Evolutionary conservation across 1,140 invertebrate genomes (phyloP).

Genomic region (Acromyrmex echinatior): DNA sequence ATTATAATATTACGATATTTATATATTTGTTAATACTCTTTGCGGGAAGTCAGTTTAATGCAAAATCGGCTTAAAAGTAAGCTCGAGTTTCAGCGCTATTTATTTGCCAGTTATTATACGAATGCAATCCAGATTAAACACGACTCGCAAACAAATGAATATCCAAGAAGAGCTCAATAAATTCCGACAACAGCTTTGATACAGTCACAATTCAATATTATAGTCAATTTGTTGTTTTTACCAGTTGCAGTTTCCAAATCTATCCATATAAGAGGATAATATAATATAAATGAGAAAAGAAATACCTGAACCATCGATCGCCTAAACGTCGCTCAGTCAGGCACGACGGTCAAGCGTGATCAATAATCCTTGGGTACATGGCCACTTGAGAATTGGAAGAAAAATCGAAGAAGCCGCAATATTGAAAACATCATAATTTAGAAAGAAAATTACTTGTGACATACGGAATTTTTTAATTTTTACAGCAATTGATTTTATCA

Average conservation of each 20-base stretch:
- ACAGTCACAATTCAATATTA: neutral
- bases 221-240: neutral
- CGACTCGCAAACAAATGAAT: neutral
- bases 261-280: neutral
- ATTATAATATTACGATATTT: slow-evolving; percentile 15
- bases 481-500: neutral
- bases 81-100: neutral
- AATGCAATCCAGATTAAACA: neutral
- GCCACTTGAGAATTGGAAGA: slow-evolving; percentile 25
- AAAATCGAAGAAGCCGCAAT: slow-evolving; percentile 30
- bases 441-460: neutral
- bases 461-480: neutral
- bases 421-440: neutral
- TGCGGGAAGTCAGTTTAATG: neutral
- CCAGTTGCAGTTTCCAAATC: slow-evolving; percentile 1
- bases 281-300: slow-evolving; percentile 86
- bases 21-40: neutral
- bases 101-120: neutral
- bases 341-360: slow-evolving; percentile 79
- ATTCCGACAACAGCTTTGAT: neutral
- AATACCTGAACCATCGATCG: slow-evolving; percentile 91
- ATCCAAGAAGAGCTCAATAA: neutral
- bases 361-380: slow-evolving; percentile 48
- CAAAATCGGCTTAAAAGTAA: slow-evolving; percentile 1
- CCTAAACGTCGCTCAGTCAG: slow-evolving; percentile 91